Conservation (phyloP, 2,888 invertebrate genomes). For the Macrophya alboannulata region DNA sequence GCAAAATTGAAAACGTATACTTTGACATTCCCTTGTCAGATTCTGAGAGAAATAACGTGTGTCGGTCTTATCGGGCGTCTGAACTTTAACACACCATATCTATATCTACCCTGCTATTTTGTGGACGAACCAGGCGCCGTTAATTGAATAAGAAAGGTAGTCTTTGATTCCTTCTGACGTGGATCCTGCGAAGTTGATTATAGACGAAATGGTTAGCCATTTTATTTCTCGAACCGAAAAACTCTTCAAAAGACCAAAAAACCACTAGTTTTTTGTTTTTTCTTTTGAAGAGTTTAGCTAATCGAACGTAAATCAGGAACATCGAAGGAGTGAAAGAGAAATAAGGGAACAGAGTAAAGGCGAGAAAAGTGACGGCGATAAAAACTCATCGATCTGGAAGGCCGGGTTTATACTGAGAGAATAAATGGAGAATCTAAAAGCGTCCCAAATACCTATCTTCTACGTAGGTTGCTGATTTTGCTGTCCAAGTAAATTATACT, state of each 20-base stretch:
- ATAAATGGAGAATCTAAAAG: slow-evolving; percentile 46
- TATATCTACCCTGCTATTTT: not conserved
- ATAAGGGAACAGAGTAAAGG: not conserved
- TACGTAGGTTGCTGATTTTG: slow-evolving; percentile 3
- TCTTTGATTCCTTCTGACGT: not conserved
- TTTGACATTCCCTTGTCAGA: not conserved
- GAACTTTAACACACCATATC: not conserved
- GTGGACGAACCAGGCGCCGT: not conserved
- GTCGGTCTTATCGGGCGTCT: slow-evolving; percentile 3
- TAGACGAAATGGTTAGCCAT: not conserved
- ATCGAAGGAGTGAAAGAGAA: not conserved
- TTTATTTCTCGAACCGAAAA: not conserved
- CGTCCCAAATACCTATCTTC: slow-evolving; percentile 27
- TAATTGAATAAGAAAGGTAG: slow-evolving; percentile 27
- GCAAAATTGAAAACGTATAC: not conserved
- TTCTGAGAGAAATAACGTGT: not conserved
- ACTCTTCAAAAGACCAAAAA: not conserved
- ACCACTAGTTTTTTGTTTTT: not conserved
- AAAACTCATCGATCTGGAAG: slow-evolving; percentile 40
- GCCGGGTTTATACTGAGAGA: slow-evolving; percentile 23
- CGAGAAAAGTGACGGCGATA: slow-evolving; percentile 24
- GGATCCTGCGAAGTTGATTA: slow-evolving; percentile 10
- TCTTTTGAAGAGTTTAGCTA: slow-evolving; percentile 8
- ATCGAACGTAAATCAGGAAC: slow-evolving; percentile 29
- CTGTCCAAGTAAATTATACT: slow-evolving; percentile 18